A percentile compares a stretch with the other conserved stretches of the same genome.
phyloP scores from a whole-genome alignment of 2,888 invertebrate species.

The Heliconius sara region DNA sequence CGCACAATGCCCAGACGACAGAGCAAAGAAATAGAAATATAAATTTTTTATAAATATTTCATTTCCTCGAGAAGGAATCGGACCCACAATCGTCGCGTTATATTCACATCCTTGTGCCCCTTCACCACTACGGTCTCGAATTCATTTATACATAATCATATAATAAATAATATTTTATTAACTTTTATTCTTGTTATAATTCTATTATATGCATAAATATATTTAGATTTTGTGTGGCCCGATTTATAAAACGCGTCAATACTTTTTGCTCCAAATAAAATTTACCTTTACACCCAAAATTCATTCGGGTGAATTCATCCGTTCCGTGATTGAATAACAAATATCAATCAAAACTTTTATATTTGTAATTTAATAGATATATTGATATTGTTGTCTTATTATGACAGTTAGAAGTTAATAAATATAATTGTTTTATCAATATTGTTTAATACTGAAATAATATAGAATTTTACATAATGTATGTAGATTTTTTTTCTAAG shows the following conservation, averaged over 20 bases:
- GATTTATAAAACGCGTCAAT: neutral
- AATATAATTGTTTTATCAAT: neutral
- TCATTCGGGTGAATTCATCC: slow-evolving; percentile 11
- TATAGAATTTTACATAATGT: too few species aligned
- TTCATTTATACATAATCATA: too few species aligned
- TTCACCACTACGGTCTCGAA: too few species aligned
- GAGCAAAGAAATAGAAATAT: too few species aligned
- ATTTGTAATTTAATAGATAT: slow-evolving; percentile 11
- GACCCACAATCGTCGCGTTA: too few species aligned
- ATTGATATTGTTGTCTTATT: slow-evolving; percentile 6
- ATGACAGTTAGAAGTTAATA: slow-evolving; percentile 1
- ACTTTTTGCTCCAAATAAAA: slow-evolving; percentile 9
- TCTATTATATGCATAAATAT: neutral
- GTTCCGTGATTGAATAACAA: slow-evolving; percentile 25
- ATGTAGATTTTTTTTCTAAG: too few species aligned
- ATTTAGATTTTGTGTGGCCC: neutral
- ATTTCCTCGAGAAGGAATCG: too few species aligned
- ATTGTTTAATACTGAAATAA: neutral
- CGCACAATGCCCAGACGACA: too few species aligned
- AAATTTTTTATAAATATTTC: too few species aligned
- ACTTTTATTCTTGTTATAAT: too few species aligned
- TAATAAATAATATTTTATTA: too few species aligned
- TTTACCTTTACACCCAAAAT: slow-evolving; percentile 18
- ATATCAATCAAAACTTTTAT: slow-evolving; percentile 26
- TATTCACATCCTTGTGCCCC: too few species aligned